Base-by-base conservation (phyloP, 2,113 vertebrate genomes). In the Amblyopsis rosae region DNA sequence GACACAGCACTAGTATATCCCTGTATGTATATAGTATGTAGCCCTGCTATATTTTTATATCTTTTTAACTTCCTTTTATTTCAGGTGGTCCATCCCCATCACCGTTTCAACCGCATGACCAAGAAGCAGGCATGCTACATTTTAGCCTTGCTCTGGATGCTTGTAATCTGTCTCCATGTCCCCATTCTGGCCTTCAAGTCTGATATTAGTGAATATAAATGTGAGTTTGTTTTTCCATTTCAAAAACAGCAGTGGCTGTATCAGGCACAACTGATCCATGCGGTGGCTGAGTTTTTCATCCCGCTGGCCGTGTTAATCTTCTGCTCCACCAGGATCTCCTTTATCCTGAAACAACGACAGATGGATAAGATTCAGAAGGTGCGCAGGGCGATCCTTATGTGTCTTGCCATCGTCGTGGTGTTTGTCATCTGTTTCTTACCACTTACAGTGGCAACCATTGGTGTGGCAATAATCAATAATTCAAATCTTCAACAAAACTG, bases 381-480 rank as follows among this genome's bases (percentile, higher is more conserved):
- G 55, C 77, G 45, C 1, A 80, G 88, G 65, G 89, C 91, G 2
- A 82, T 92, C 66, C 69, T 79, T 6, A 79, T 90, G 35, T 90
- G 93, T 9, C 16, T 19, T 0, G 62, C 68, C 62, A 79, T 93
- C 45, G 78, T 91, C 0, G 26, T 0, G 0, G 84, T 92, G 17
- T 92, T 92, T 65, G 15, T 82, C 13, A 17, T 92, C 12, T 94
- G 92, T 68, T 93, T 93, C 69, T 16, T 92, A 10, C 92, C 92
- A 4, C 86, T 80, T 35, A 87, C 86, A 0, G 60, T 90, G 46
- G 89, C 89, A 0, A 89, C 87, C 62, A 76, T 67, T 2, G 90
- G 73, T 1, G 49, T 77, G 46, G 81, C 26, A 3, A 26, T 69
- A 72, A 26, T 64, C 41, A 70, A 85, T 56, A 54, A 66, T 11